Evolutionary conservation across 2,888 invertebrate genomes (phyloP).

Genomic region (Notocelia uddmanniana): DNA sequence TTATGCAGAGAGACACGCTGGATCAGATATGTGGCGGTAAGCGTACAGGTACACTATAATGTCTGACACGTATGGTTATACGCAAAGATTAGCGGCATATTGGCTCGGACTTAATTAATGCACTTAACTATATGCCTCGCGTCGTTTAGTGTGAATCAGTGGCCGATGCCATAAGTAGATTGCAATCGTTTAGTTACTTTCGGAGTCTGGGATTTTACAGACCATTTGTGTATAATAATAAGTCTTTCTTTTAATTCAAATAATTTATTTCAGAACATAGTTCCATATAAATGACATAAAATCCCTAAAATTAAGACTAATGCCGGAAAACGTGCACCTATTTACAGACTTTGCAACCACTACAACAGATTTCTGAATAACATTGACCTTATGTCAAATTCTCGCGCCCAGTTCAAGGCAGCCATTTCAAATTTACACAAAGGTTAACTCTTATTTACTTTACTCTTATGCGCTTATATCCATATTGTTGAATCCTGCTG

Average conservation of each 20-base stretch:
- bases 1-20: conserved; percentile 32
- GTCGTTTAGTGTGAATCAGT: conserved; percentile 8
- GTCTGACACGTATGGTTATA: conserved; percentile 25
- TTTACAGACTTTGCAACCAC: too few species aligned
- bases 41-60: conserved; percentile 17
- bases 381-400: too few species aligned
- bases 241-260: neutral
- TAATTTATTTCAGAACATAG: too few species aligned
- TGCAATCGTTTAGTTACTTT: neutral
- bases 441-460: too few species aligned
- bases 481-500: too few species aligned
- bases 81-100: conserved; percentile 35
- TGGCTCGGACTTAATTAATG: conserved; percentile 40
- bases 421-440: too few species aligned
- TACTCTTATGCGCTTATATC: too few species aligned
- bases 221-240: neutral
- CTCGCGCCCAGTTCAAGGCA: too few species aligned
- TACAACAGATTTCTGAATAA: too few species aligned
- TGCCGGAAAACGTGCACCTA: too few species aligned
- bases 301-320: too few species aligned
- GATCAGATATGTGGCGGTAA: conserved; percentile 5
- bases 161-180: neutral
- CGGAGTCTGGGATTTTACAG: neutral
- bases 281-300: too few species aligned
- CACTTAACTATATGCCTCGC: conserved; percentile 12